A percentile compares a stretch with the other conserved stretches of the same genome.
These are phyloP conservation scores for Lasioglossum leucozonium DNA, from an alignment of 2,888 invertebrate genomes.

Conservation along the genomic window DNA sequence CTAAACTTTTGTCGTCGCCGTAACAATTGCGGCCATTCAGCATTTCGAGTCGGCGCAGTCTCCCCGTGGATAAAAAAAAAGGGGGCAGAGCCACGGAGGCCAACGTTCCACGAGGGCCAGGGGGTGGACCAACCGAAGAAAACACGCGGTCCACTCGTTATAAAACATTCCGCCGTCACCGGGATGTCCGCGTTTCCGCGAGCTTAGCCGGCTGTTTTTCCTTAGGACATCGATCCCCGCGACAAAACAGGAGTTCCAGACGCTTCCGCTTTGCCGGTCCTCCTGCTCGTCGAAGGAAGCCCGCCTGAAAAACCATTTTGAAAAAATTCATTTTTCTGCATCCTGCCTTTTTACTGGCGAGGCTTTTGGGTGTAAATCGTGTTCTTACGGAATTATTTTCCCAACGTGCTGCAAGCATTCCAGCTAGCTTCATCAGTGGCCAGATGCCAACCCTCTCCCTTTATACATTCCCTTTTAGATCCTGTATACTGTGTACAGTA, in stretches of 20 bases:
- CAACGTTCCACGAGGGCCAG: neutral
- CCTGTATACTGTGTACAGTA: too few relatives aligned
- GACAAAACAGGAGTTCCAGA: conserved; percentile 7
- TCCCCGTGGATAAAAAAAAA: conserved; percentile 17
- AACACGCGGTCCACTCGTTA: conserved; percentile 36
- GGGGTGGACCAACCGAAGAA: conserved; percentile 31
- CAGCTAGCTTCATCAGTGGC: too few relatives aligned
- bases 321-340: neutral
- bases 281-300: neutral
- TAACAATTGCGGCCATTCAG: conserved; percentile 49
- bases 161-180: conserved; percentile 64
- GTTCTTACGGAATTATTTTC: too few relatives aligned
- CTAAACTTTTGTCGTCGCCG: conserved; percentile 57
- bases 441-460: too few relatives aligned
- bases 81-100: neutral
- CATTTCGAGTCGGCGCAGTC: conserved; percentile 9
- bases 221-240: conserved; percentile 38
- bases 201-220: conserved; percentile 56
- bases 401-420: too few relatives aligned
- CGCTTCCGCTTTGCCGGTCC: conserved; percentile 10
- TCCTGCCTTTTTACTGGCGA: accelerated
- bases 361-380: neutral
- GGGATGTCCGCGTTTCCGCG: conserved; percentile 59
- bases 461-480: too few relatives aligned
- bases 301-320: neutral